Percentiles rank a stretch among this genome's conserved stretches.
These are phyloP conservation scores for Hyposoter didymator DNA, from an alignment of 2,888 invertebrate genomes.

Conservation along the genomic window DNA sequence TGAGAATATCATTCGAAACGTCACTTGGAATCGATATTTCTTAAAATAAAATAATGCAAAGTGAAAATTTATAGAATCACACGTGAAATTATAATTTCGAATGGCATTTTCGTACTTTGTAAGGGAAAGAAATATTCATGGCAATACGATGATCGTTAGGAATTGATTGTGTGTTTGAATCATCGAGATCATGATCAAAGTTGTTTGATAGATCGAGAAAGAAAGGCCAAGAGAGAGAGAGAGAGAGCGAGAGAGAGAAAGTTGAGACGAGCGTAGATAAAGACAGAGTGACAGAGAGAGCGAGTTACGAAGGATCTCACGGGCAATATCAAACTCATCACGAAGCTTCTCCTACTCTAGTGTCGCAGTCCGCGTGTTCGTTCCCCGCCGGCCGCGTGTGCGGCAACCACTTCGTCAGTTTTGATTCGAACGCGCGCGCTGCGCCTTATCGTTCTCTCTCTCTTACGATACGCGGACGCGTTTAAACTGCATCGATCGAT, in stretches of 20 bases:
- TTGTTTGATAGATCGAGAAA: neutral
- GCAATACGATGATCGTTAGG: neutral
- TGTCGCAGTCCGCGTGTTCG: constrained; percentile 47
- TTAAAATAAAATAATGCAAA: too few relatives aligned
- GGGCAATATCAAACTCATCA: constrained; percentile 48
- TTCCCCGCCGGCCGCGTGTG: constrained; percentile 48
- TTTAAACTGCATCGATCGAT: constrained; percentile 24
- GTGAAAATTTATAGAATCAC: too few relatives aligned
- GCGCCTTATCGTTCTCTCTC: constrained; percentile 48
- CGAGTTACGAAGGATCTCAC: constrained; percentile 39
- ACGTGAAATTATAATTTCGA: too few relatives aligned
- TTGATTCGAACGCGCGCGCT: constrained; percentile 61
- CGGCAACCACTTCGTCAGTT: constrained; percentile 55
- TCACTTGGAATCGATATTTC: too few relatives aligned
- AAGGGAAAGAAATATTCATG: neutral
- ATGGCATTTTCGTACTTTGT: neutral
- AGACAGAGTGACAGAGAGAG: neutral
- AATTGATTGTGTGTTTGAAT: constrained; percentile 6
- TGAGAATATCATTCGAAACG: too few relatives aligned
- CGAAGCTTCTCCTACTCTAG: constrained; percentile 44
- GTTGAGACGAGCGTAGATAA: neutral
- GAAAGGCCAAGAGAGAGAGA: neutral
- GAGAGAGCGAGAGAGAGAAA: neutral
- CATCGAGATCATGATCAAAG: constrained; percentile 34
- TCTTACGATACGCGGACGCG: constrained; percentile 8